Percentiles rank a stretch among this genome's conserved stretches.
These are phyloP conservation scores for Geococcyx californianus DNA, from an alignment of 2,113 vertebrate genomes.

Conservation along the genomic window DNA sequence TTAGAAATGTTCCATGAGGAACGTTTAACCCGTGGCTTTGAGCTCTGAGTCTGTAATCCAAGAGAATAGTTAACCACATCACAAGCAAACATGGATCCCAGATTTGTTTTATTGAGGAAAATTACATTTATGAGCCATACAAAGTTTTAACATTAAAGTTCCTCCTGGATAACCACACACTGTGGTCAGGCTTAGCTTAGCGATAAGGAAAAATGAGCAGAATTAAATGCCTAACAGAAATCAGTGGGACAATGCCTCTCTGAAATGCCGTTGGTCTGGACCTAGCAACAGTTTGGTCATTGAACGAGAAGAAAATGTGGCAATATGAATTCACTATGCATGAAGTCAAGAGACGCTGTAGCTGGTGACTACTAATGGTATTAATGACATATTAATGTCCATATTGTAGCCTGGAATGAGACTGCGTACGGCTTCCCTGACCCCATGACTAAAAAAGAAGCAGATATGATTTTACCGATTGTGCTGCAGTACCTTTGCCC, in stretches of 20 bases:
- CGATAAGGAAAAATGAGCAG: background rate
- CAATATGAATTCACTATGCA: background rate
- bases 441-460: conserved; percentile 84
- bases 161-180: background rate
- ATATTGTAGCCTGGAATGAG: conserved; percentile 90
- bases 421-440: conserved; percentile 82
- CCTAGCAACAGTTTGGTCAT: background rate
- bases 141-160: background rate
- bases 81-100: background rate
- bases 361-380: background rate
- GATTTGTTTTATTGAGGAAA: background rate
- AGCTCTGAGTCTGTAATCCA: background rate
- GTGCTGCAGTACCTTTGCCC: conserved; percentile 95
- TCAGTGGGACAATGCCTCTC: background rate
- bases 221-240: background rate
- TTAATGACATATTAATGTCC: background rate
- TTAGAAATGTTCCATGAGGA: background rate
- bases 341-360: background rate
- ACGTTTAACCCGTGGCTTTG: background rate
- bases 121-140: background rate
- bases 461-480: conserved; percentile 95
- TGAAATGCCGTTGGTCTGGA: fast-evolving
- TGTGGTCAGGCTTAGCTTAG: background rate
- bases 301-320: background rate
- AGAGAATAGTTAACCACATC: background rate